A percentile compares a stretch with the other conserved stretches of the same genome.
Evolutionary conservation across 2,797 vertebrate species (phyloP).

Genomic region (Eulemur coronatus): DNA sequence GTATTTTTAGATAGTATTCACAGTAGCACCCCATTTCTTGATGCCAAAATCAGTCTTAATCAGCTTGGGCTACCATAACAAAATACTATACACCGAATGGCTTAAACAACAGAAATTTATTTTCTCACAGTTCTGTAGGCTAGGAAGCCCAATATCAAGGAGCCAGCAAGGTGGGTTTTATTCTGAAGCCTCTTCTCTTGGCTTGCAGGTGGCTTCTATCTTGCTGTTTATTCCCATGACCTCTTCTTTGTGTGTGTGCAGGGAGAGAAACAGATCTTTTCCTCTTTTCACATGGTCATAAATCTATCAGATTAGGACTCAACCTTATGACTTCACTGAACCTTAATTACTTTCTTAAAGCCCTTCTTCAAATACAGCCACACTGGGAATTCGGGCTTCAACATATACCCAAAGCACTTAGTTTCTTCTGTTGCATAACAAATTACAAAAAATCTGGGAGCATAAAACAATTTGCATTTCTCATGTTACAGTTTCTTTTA

Average conservation of each 20-base stretch:
- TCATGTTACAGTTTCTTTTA: not conserved
- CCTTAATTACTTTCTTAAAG: not conserved
- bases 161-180: not conserved
- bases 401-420: not conserved
- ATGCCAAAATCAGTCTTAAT: not conserved
- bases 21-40: not conserved
- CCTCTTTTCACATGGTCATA: not conserved
- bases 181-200: not conserved
- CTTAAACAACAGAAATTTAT: not conserved
- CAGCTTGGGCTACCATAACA: not conserved
- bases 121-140: not conserved
- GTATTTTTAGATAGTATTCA: not conserved
- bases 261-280: not conserved
- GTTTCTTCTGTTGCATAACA: not conserved
- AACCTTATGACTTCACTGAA: not conserved
- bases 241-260: not conserved
- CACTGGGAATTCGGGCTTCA: not conserved
- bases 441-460: not conserved
- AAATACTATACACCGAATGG: not conserved
- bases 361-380: not conserved
- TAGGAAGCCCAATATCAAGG: not conserved
- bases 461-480: not conserved
- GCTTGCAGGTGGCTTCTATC: rapidly evolving
- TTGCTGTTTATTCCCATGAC: not conserved
- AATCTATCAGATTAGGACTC: not conserved